A percentile compares a stretch with the other conserved stretches of the same genome.
These are phyloP conservation scores for Notechis scutatus DNA, from an alignment of 2,113 vertebrate species.

Conservation along the genomic window DNA sequence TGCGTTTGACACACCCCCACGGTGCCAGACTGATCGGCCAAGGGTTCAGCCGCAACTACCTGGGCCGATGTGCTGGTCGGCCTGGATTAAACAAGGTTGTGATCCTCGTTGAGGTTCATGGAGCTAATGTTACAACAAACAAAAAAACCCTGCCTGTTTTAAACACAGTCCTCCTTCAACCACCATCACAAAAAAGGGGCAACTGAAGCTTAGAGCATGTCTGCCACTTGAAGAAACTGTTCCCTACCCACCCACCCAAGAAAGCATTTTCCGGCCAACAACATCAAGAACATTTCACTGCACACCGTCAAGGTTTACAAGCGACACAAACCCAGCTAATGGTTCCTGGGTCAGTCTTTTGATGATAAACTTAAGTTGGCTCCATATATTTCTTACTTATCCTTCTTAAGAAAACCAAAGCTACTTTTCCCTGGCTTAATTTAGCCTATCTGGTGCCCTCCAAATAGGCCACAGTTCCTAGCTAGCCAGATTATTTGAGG, in stretches of 20 bases:
- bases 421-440: background rate
- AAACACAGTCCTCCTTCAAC: background rate
- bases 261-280: background rate
- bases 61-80: background rate
- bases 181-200: background rate
- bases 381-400: background rate
- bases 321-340: background rate
- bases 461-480: background rate
- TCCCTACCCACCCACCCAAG: too few relatives aligned
- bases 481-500: background rate
- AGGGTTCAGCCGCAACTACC: background rate
- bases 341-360: background rate
- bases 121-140: background rate
- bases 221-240: background rate
- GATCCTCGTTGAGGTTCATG: background rate
- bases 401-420: background rate
- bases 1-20: background rate
- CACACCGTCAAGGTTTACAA: background rate
- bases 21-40: background rate
- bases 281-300: background rate
- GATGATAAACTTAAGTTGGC: background rate
- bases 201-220: background rate
- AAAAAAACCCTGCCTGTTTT: background rate
- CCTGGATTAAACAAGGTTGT: constrained; percentile 19
- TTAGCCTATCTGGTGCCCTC: background rate